Conservation (phyloP, 2,888 invertebrate species). For the Drosophila imparisetae region DNA sequence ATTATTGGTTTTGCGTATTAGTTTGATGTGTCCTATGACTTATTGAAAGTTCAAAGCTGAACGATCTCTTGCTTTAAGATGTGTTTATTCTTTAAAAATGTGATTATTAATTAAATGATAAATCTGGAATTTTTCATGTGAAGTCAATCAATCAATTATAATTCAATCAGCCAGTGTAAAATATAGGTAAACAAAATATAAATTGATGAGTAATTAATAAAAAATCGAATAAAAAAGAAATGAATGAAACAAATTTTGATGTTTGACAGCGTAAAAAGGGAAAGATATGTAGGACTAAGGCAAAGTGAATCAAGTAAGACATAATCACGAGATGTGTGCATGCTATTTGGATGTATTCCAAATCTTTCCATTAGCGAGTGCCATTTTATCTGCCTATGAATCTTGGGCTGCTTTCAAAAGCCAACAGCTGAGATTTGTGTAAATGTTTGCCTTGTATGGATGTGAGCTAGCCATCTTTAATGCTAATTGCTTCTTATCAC, state of each 20-base stretch:
- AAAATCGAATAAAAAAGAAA: not conserved
- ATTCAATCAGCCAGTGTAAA: conserved; percentile 28
- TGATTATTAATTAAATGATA: conserved; percentile 19
- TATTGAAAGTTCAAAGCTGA: conserved; percentile 5
- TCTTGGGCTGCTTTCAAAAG: conserved; percentile 14
- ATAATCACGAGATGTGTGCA: not conserved
- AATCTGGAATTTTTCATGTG: conserved; percentile 18
- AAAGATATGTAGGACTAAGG: not conserved
- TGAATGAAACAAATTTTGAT: not conserved
- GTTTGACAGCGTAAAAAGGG: not conserved
- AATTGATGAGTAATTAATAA: conserved; percentile 7
- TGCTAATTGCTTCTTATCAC: conserved; percentile 51
- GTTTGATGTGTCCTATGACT: conserved; percentile 4
- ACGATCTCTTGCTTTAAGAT: not conserved
- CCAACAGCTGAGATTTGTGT: conserved; percentile 8
- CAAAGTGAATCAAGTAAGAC: not conserved
- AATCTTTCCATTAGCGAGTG: conserved; percentile 25
- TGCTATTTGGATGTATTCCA: not conserved
- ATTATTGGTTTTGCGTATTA: conserved; percentile 22
- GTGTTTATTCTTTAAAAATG: not conserved
- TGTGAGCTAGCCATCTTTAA: conserved; percentile 6
- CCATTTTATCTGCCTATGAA: conserved; percentile 31
- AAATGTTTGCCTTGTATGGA: conserved; percentile 32
- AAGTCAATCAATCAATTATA: conserved; percentile 44
- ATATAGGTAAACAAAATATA: conserved; percentile 22